Percentiles rank a stretch among this genome's conserved stretches.
These are phyloP conservation scores for Aphelocoma californica DNA, from an alignment of 2,797 vertebrate genomes.

Conservation along the genomic window DNA sequence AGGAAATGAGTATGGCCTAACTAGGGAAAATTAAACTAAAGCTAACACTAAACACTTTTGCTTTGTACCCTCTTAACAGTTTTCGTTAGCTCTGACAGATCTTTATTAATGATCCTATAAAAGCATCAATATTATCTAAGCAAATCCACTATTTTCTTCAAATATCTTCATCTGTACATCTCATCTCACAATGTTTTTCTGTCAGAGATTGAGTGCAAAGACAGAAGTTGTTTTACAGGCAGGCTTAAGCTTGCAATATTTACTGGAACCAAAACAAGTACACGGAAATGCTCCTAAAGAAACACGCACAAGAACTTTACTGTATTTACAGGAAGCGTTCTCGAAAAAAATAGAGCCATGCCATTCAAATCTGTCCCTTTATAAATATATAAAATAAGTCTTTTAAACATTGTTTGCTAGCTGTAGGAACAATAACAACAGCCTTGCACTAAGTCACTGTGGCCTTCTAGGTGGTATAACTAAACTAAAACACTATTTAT, in stretches of 20 bases:
- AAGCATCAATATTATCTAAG: slow-evolving; percentile 42
- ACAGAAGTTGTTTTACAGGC: not conserved
- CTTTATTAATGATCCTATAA: slow-evolving; percentile 41
- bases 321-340: not conserved
- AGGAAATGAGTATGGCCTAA: not conserved
- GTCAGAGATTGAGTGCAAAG: not conserved
- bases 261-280: not conserved
- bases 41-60: slow-evolving; percentile 2
- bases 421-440: not conserved
- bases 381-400: not conserved
- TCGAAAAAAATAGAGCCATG: not conserved
- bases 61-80: not conserved
- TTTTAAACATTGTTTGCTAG: slow-evolving; percentile 6
- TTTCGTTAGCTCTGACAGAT: slow-evolving; percentile 32
- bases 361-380: not conserved
- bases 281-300: not conserved
- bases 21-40: slow-evolving; percentile 18
- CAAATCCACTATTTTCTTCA: slow-evolving; percentile 26
- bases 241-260: not conserved
- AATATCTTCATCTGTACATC: slow-evolving; percentile 2
- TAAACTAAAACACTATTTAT: slow-evolving; percentile 57
- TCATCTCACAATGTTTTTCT: not conserved
- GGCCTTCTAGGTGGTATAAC: slow-evolving; percentile 48
- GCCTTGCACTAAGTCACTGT: not conserved
- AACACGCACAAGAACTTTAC: not conserved